A percentile compares a stretch with the other conserved stretches of the same genome.
Conservation (phyloP, 2,797 vertebrate species). For the Hydrocynus forskahlii region DNA sequence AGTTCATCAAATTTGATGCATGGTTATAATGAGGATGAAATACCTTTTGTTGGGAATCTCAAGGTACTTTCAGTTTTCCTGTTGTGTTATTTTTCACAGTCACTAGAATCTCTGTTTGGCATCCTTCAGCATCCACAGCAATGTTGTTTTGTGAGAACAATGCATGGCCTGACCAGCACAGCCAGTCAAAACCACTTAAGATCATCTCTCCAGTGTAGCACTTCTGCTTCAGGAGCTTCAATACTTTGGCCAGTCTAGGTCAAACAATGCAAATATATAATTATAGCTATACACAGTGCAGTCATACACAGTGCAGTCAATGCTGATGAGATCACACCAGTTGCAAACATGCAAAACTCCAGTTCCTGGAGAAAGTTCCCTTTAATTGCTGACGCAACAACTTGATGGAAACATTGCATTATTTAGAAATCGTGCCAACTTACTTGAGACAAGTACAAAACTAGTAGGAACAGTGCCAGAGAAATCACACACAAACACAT, state of each 20-base stretch:
- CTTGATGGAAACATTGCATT: conserved; percentile 8
- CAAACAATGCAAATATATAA: conserved; percentile 12
- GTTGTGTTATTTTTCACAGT: background rate
- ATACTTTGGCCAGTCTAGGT: background rate
- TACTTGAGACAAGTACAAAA: conserved; percentile 30
- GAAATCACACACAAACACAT: conserved; percentile 22
- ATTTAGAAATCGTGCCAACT: conserved; percentile 40
- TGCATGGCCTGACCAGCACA: background rate
- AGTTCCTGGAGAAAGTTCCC: conserved; percentile 5
- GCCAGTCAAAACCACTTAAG: conserved; percentile 19
- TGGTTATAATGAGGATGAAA: conserved; percentile 13
- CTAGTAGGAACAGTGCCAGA: conserved; percentile 42
- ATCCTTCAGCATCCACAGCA: background rate
- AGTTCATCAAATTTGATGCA: conserved; percentile 12
- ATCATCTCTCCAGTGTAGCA: background rate
- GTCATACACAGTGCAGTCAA: background rate
- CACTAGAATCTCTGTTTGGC: background rate
- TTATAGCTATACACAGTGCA: background rate
- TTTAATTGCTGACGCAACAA: conserved; percentile 46
- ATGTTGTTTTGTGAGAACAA: background rate
- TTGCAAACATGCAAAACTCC: conserved; percentile 25
- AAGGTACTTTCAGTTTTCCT: background rate
- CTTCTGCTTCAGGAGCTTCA: background rate
- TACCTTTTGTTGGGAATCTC: background rate
- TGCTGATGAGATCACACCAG: conserved; percentile 32